Percentiles rank a stretch among this genome's conserved stretches.
Conservation (phyloP, 2,797 vertebrate species). For the Silurus aristotelis region DNA sequence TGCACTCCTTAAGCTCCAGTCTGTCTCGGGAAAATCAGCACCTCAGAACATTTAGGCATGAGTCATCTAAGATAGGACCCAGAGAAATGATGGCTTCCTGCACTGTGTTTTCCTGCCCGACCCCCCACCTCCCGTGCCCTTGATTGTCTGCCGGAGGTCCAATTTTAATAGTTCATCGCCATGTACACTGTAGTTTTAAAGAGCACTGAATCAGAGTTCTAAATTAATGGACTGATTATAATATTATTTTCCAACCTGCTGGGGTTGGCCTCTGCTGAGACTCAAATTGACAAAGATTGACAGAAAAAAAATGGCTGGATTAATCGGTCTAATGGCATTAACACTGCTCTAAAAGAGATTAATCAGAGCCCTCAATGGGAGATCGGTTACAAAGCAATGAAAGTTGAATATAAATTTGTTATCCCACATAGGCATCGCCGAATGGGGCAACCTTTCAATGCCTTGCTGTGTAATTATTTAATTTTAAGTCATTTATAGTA, state of each 20-base stretch:
- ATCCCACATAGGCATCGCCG: slow-evolving; percentile 14
- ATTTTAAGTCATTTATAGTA: slow-evolving; percentile 39
- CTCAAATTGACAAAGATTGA: slow-evolving; percentile 50
- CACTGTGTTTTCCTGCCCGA: slow-evolving; percentile 28
- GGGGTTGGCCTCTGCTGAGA: slow-evolving; percentile 36
- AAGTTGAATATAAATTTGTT: background rate
- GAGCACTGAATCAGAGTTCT: slow-evolving; percentile 38
- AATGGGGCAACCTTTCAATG: slow-evolving; percentile 32
- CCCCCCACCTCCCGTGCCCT: background rate
- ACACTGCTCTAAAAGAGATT: slow-evolving; percentile 42
- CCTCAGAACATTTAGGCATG: slow-evolving; percentile 20
- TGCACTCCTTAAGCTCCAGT: background rate
- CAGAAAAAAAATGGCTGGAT: slow-evolving; percentile 41
- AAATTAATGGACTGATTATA: slow-evolving; percentile 56
- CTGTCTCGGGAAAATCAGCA: background rate
- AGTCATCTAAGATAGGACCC: slow-evolving; percentile 27
- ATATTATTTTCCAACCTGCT: slow-evolving; percentile 44
- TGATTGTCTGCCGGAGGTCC: slow-evolving; percentile 46
- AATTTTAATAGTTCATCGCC: slow-evolving; percentile 42
- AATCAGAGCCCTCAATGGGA: slow-evolving; percentile 40
- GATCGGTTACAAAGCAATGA: slow-evolving; percentile 24
- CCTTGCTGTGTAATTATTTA: slow-evolving; percentile 32
- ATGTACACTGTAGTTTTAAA: slow-evolving; percentile 28
- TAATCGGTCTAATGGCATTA: slow-evolving; percentile 51
- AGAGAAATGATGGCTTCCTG: slow-evolving; percentile 19